Base-by-base conservation (phyloP, 92 coral and sea anemone species). In the Chrysogorgia sp. region DNA sequence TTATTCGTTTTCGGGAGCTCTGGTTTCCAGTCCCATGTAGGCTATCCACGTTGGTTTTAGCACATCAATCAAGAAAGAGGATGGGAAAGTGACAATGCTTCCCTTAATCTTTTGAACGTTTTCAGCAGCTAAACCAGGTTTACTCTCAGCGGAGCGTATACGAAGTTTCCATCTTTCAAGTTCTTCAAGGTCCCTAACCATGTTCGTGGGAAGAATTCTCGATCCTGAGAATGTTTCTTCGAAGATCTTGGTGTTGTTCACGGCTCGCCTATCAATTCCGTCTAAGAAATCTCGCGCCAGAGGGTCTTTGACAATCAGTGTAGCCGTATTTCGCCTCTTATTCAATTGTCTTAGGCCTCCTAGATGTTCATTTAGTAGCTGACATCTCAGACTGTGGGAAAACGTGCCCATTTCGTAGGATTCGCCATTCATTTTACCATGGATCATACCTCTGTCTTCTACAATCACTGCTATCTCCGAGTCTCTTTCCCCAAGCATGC, bases 401-500 rank as follows among this genome's bases (percentile, higher is more conserved):
- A 77, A 77, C 48, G 37, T 77, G 26, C 83, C 83, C 57, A 63
- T 68, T 41, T 61, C 33, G 62, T 58, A 77, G 74, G 41, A 56
- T 68, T 58, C 60, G 53, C 62, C 83, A 63, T 77, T 71, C 85
- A 81, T 81, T 41, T 71, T 56, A 65, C 85, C 80, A 56, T 71
- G 70, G 37, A 81, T 15, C 60, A 81, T 69, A 0, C 41, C 85
- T 30, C 69, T 35, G 70, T 81, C 85, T 40, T 80, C 79, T 50
- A 80, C 57, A 26, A 80, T 67, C 31, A 80, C 78, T 49, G 84
- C 79, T 1, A 83, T 77, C 64, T 83, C 87, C 22, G 87, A 83
- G 43, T 83, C 87, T 40, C 83, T 30, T 40, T 33, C 68, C 63
- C 84, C 87, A 24, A 32, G 71, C 87, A 83, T 76, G 56, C 87